phyloP scores from a whole-genome alignment of 2,888 invertebrate genomes.

The Synanthedon tipuliformis region DNA sequence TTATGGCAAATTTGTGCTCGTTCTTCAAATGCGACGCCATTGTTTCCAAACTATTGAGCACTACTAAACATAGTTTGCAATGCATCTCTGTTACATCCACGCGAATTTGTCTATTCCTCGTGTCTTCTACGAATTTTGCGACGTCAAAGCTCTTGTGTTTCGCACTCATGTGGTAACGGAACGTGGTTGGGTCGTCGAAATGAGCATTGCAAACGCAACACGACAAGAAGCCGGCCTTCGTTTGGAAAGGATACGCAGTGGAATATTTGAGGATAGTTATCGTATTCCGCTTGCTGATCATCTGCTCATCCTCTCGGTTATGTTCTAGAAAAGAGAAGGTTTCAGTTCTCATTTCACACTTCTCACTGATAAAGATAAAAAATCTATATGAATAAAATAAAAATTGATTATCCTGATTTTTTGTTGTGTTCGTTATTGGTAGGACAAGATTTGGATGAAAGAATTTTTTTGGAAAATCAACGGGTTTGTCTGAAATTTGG shows the following conservation, averaged over 20 bases:
- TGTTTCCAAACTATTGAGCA: conserved; percentile 3
- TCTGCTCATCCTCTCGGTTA: background rate
- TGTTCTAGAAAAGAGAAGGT: conserved; percentile 11
- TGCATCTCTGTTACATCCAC: conserved; percentile 10
- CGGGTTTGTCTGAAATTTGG: no score
- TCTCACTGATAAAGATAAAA: background rate
- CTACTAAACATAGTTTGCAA: conserved; percentile 8
- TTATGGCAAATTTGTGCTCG: conserved; percentile 7
- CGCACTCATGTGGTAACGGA: no score
- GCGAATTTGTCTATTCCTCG: conserved; percentile 4
- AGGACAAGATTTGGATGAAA: no score
- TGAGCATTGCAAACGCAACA: conserved; percentile 8
- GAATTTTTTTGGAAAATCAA: no score
- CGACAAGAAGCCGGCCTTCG: conserved; percentile 1
- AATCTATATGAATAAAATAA: no score
- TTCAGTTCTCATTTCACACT: conserved; percentile 4
- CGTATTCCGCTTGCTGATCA: conserved; percentile 4
- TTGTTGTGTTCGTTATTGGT: no score
- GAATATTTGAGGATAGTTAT: conserved; percentile 9
- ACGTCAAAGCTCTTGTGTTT: conserved; percentile 5
- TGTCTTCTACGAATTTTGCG: conserved; percentile 2
- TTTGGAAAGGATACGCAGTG: conserved; percentile 12
- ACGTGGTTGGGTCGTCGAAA: no score
- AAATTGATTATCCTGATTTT: no score
- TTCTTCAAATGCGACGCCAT: conserved; percentile 10